Base-by-base conservation (phyloP, 2,888 invertebrate genomes). In the Spodoptera littoralis region DNA sequence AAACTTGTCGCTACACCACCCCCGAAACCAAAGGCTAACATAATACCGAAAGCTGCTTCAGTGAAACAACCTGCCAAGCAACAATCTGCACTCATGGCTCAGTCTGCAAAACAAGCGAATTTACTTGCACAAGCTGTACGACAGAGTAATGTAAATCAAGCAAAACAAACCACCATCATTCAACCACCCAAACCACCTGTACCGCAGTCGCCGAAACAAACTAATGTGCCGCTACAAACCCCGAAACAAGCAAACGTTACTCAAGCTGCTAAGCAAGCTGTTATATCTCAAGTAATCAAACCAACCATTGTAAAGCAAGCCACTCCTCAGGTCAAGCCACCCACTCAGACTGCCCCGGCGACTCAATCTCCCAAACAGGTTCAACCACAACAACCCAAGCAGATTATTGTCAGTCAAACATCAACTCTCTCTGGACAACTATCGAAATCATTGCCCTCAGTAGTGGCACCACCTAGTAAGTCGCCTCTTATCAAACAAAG, bases 401-500 rank as follows among this genome's bases (percentile, higher is more conserved):
- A 72, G 50, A 80, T 79, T 27, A 72, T 79, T 27, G 67, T 79
- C 24, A 79, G 51, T 22, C 77, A 73, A 22, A 53, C 57, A 47
- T 59, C 62, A 6, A 76, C 22, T 62, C 61, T 79, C 13, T 50
- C 80, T 0, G 61, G 66, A 43, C 82, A 79, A 12, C 57, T 85
- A 43, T 79, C 86, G 0, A 88, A 90, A 43, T 77, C 88, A 0
- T 57, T 90, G 61, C 88, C 92, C 0, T 82, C 92, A 0, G 82
- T 89, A 0, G 83, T 89, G 1, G 75, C 90, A 0, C 73, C 90
- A 11, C 87, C 91, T 1, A 86, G 87, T 44, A 90, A 90, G 58
- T 87, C 92, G 9, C 91, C 92, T 30, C 76, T 93, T 13, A 84
- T 90, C 30, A 92, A 92, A 74, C 93, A 90, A 68, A 85, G 92